phyloP scores from a whole-genome alignment of 1,140 invertebrate species.

The Neelides sp. region DNA sequence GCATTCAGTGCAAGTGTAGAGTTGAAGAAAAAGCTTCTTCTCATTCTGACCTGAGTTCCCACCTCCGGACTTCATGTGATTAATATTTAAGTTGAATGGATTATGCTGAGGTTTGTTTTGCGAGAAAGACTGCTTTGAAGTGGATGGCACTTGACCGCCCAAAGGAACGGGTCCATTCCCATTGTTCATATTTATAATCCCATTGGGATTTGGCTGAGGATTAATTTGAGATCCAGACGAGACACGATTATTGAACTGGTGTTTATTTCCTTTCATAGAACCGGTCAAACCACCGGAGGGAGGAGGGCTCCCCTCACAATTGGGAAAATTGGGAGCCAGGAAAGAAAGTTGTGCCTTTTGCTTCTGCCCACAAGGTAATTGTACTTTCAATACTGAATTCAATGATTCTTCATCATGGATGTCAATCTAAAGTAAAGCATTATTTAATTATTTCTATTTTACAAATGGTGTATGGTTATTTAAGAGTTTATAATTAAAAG shows the following conservation, averaged over 20 bases:
- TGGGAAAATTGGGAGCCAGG: slow-evolving; percentile 10
- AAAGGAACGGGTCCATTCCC: background rate
- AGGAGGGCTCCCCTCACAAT: background rate
- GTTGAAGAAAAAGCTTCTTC: slow-evolving; percentile 19
- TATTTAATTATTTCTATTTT: too few species aligned
- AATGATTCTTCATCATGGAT: too few species aligned
- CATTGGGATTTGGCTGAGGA: background rate
- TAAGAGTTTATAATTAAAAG: too few species aligned
- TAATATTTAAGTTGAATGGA: too few species aligned
- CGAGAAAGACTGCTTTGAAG: too few species aligned
- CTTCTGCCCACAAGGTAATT: slow-evolving; percentile 15
- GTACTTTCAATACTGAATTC: slow-evolving; percentile 20
- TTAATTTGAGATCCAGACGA: background rate
- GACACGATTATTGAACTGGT: background rate
- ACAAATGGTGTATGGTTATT: too few species aligned
- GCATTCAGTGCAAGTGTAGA: slow-evolving; percentile 25
- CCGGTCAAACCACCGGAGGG: background rate
- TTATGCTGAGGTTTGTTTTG: too few species aligned
- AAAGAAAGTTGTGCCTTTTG: slow-evolving; percentile 22
- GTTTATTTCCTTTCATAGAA: background rate
- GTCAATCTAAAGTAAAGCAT: too few species aligned
- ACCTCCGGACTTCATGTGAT: too few species aligned
- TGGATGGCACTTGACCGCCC: background rate
- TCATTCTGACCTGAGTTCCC: too few species aligned
- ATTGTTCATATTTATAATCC: slow-evolving; percentile 4